These are phyloP conservation scores for Phytoseiulus persimilis DNA, from an alignment of 2,888 invertebrate species.

Conservation along the genomic window DNA sequence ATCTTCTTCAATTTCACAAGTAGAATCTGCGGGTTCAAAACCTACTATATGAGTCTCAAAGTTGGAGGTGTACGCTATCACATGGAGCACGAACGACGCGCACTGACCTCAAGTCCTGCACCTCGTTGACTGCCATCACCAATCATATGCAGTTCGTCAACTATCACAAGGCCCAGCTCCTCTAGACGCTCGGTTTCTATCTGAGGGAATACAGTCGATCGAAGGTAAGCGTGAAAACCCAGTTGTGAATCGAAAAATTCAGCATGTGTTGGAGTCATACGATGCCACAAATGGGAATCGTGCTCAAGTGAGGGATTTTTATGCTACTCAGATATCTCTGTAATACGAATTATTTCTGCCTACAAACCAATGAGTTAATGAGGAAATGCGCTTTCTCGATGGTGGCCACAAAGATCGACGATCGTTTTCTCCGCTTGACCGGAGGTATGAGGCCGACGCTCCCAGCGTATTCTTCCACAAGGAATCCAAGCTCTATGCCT, in stretches of 20 bases:
- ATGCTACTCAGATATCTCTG: too few species aligned
- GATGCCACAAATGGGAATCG: too few species aligned
- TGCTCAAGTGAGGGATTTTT: too few species aligned
- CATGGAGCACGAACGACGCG: too few species aligned
- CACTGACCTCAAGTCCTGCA: slow-evolving; percentile 68
- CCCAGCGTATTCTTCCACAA: slow-evolving; percentile 90
- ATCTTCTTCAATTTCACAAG: slow-evolving; percentile 39
- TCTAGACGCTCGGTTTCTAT: slow-evolving; percentile 65
- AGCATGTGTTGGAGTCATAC: too few species aligned
- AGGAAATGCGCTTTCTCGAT: slow-evolving; percentile 86
- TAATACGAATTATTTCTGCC: too few species aligned
- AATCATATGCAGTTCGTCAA: slow-evolving; percentile 85
- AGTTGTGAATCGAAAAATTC: too few species aligned
- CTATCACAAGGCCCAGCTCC: slow-evolving; percentile 68
- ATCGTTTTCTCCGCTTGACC: slow-evolving; percentile 62
- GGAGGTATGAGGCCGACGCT: slow-evolving; percentile 77
- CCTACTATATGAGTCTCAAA: background rate
- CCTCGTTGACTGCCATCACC: slow-evolving; percentile 76
- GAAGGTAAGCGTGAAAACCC: too few species aligned
- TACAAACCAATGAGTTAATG: slow-evolving; percentile 61
- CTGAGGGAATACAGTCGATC: background rate
- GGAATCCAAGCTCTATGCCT: slow-evolving; percentile 66
- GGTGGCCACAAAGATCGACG: slow-evolving; percentile 78
- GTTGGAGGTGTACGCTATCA: background rate
- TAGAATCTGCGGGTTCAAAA: slow-evolving; percentile 14